Percentiles rank a stretch among this genome's conserved stretches.
phyloP scores from a whole-genome alignment of 2,888 invertebrate genomes.

The Liposcelis brunnea region DNA sequence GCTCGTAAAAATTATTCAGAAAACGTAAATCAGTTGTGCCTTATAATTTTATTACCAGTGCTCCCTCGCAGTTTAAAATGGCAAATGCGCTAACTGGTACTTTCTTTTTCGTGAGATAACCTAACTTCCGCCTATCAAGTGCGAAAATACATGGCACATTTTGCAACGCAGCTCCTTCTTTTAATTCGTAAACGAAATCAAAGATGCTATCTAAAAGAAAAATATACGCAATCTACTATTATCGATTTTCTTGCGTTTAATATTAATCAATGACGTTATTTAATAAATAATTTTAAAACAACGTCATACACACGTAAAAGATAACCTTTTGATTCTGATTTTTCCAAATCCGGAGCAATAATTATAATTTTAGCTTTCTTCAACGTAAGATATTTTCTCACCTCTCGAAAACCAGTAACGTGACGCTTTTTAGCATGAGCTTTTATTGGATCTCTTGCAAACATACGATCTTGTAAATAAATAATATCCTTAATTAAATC shows the following conservation, averaged over 20 bases:
- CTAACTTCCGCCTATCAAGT: constrained; percentile 35
- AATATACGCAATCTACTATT: constrained; percentile 10
- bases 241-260: no score
- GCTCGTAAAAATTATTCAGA: no score
- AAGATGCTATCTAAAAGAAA: constrained; percentile 36
- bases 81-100: constrained; percentile 43
- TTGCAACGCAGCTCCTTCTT: constrained; percentile 30
- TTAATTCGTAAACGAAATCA: constrained; percentile 32
- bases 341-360: constrained; percentile 45
- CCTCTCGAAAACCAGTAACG: constrained; percentile 43
- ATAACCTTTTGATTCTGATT: constrained; percentile 17
- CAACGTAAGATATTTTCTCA: constrained; percentile 35
- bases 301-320: no score
- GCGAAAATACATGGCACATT: constrained; percentile 40
- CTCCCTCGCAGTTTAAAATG: constrained; percentile 42
- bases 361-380: constrained; percentile 40
- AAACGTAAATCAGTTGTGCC: no score
- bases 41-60: constrained; percentile 26
- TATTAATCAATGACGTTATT: no score
- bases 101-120: constrained; percentile 36
- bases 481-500: constrained; percentile 35
- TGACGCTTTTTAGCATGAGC: constrained; percentile 36
- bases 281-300: no score
- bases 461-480: constrained; percentile 41
- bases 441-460: constrained; percentile 39